Conservation (phyloP, 2,113 vertebrate genomes). For the Alligator mississippiensis region DNA sequence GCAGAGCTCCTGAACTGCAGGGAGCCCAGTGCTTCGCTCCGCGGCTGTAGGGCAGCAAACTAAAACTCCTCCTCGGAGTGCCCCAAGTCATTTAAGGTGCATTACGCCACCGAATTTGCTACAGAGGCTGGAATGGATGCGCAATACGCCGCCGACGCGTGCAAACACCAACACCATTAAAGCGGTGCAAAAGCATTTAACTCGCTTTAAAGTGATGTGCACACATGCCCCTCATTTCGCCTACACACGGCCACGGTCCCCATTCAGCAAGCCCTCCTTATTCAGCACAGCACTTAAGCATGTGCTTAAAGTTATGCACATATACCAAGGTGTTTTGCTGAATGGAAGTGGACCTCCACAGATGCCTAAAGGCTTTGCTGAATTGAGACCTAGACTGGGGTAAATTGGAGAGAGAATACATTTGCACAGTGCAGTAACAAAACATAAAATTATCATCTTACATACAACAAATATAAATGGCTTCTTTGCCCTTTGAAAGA, state of each 20-base stretch:
- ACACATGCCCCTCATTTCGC: no score
- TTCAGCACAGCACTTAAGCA: background rate
- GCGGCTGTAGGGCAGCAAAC: no score
- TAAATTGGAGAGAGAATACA: background rate
- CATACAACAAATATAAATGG: background rate
- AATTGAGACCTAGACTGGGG: background rate
- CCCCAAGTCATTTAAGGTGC: no score
- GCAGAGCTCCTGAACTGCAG: no score
- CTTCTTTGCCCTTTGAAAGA: background rate
- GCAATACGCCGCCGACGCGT: no score
- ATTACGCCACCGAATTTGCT: no score
- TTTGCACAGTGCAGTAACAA: background rate
- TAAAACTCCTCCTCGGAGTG: no score
- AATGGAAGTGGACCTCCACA: rapidly evolving
- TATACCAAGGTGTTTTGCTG: rapidly evolving
- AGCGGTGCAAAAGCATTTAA: no score
- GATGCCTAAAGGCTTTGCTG: background rate
- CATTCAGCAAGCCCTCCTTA: background rate
- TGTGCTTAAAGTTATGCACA: background rate
- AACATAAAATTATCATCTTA: background rate
- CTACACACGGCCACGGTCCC: background rate
- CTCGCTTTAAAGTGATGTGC: no score
- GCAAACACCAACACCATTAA: no score
- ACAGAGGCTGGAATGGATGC: no score
- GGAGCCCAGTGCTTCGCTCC: no score